These are phyloP conservation scores for Bombus haemorrhoidalis DNA, from an alignment of 1,140 invertebrate genomes.

Conservation along the genomic window DNA sequence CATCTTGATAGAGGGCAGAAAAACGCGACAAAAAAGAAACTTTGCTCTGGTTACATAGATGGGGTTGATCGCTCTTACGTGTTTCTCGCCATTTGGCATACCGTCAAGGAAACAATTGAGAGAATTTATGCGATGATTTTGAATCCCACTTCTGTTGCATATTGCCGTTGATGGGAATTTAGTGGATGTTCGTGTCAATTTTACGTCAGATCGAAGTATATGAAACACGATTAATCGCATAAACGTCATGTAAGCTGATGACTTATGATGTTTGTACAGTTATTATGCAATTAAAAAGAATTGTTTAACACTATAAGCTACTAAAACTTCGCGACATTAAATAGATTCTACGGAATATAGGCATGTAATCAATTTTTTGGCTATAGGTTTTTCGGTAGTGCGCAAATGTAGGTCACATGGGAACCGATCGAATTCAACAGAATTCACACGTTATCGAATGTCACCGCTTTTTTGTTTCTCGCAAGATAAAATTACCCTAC, in stretches of 20 bases:
- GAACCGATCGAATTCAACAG: neutral
- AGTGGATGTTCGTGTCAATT: conserved; percentile 17
- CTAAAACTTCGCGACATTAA: too few relatives aligned
- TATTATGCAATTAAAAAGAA: neutral
- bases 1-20: neutral
- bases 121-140: conserved; percentile 27
- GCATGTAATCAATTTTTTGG: too few relatives aligned
- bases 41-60: neutral
- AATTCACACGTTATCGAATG: neutral
- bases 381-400: neutral
- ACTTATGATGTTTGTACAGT: neutral
- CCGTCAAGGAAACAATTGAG: conserved; percentile 5
- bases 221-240: neutral
- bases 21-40: neutral
- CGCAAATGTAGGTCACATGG: neutral
- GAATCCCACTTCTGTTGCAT: neutral
- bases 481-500: neutral
- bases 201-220: neutral
- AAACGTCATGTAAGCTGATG: neutral
- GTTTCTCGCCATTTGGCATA: neutral
- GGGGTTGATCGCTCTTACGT: neutral
- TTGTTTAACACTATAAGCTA: neutral
- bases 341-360: too few relatives aligned
- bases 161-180: conserved; percentile 23
- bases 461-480: neutral